phyloP scores from a whole-genome alignment of 2,797 vertebrate genomes.

The Delichon dasypus region DNA sequence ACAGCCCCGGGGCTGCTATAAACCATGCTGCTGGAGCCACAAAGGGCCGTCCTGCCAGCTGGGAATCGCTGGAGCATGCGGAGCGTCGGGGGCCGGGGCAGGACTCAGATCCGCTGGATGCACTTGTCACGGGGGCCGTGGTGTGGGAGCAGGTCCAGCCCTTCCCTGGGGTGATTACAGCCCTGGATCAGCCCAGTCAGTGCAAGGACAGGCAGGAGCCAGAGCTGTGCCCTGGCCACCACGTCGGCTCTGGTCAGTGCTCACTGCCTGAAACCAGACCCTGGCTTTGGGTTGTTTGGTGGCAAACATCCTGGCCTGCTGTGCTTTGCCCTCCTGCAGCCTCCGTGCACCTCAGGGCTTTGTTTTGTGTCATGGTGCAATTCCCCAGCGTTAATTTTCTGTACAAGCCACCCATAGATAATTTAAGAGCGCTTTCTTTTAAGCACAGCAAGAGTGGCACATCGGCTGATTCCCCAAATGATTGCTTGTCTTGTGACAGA shows the following conservation, averaged over 20 bases:
- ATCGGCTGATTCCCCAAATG: constrained; percentile 11
- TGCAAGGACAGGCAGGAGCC: not conserved
- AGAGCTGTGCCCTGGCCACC: accelerated
- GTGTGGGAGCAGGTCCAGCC: not conserved
- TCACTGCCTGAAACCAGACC: not conserved
- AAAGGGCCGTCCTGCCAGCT: constrained; percentile 9
- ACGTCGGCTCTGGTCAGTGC: accelerated
- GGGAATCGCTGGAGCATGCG: not conserved
- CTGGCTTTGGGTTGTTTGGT: not conserved
- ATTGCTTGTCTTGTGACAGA: constrained; percentile 49
- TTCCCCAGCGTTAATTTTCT: not conserved
- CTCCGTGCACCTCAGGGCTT: not conserved
- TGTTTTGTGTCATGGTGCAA: not conserved
- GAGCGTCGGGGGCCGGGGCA: not conserved
- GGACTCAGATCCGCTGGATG: not conserved
- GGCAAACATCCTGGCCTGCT: not conserved
- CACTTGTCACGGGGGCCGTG: not conserved
- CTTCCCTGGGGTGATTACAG: accelerated
- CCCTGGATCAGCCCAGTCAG: not conserved
- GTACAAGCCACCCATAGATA: not conserved
- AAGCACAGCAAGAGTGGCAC: not conserved
- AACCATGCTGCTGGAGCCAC: constrained; percentile 31
- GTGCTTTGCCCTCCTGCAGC: not conserved
- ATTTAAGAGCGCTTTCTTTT: constrained; percentile 11
- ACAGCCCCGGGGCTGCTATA: constrained; percentile 53